These are phyloP conservation scores for Dendrolimus punctatus DNA, from an alignment of 1,140 invertebrate species.

Conservation along the genomic window DNA sequence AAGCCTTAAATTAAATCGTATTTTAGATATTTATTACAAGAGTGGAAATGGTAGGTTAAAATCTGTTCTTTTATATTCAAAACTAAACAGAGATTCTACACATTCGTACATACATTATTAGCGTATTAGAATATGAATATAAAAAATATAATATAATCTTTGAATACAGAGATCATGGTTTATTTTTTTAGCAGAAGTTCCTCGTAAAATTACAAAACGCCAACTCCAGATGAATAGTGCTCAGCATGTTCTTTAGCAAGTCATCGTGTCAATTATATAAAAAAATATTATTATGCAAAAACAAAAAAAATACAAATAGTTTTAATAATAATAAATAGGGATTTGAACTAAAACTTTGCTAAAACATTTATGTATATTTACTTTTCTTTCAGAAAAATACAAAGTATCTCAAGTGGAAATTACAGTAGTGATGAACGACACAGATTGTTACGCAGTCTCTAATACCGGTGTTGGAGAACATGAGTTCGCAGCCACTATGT, in stretches of 20 bases:
- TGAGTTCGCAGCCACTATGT: conserved; percentile 32
- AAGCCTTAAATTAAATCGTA: conserved; percentile 27
- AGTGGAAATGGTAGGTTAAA: conserved; percentile 26
- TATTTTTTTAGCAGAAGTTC: no score
- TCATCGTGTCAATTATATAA: no score
- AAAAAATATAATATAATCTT: no score
- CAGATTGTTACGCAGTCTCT: conserved; percentile 32
- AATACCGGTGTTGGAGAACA: conserved; percentile 23
- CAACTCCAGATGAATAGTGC: not conserved
- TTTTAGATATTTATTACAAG: conserved; percentile 46
- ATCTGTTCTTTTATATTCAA: no score
- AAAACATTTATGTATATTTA: not conserved
- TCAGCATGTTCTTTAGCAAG: not conserved
- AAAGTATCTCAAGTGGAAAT: conserved; percentile 40
- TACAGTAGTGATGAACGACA: conserved; percentile 37
- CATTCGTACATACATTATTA: no score
- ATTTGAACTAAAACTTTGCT: no score
- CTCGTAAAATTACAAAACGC: not conserved
- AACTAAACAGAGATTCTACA: no score
- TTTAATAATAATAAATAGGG: no score
- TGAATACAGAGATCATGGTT: not conserved
- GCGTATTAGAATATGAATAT: no score
- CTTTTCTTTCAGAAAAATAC: conserved; percentile 25
- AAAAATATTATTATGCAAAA: no score
- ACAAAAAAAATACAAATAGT: no score